Evolutionary conservation across 2,113 vertebrate genomes (phyloP).

Genomic region (Seriola dumerili): DNA sequence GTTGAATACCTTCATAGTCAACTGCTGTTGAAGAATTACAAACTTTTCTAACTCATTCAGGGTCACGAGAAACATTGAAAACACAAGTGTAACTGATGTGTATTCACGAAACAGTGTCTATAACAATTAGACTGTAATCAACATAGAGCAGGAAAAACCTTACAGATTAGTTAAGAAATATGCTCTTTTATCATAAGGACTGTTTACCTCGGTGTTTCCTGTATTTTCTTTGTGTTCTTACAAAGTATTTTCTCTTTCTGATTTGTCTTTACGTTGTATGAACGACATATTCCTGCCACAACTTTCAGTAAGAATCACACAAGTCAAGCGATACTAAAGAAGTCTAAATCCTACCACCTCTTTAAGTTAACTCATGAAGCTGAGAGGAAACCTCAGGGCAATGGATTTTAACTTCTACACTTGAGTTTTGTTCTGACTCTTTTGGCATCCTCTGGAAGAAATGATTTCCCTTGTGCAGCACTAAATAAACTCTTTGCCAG

Average conservation of each 20-base stretch:
- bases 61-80: neutral
- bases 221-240: neutral
- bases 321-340: neutral
- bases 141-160: neutral
- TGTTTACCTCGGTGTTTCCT: neutral
- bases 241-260: neutral
- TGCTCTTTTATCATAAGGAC: neutral
- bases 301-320: neutral
- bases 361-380: neutral
- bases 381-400: neutral
- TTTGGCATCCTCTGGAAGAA: neutral
- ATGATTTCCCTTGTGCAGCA: neutral
- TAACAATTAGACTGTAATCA: neutral
- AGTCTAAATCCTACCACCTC: neutral
- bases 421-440: neutral
- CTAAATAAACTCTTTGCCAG: neutral
- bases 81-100: no score
- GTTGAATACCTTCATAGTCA: neutral
- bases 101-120: no score
- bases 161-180: neutral
- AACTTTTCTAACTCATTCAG: neutral
- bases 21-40: neutral
- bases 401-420: neutral
- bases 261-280: neutral
- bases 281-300: neutral